A percentile compares a stretch with the other conserved stretches of the same genome.
phyloP scores from a whole-genome alignment of 2,888 invertebrate species.

The Oscheius sp. region DNA sequence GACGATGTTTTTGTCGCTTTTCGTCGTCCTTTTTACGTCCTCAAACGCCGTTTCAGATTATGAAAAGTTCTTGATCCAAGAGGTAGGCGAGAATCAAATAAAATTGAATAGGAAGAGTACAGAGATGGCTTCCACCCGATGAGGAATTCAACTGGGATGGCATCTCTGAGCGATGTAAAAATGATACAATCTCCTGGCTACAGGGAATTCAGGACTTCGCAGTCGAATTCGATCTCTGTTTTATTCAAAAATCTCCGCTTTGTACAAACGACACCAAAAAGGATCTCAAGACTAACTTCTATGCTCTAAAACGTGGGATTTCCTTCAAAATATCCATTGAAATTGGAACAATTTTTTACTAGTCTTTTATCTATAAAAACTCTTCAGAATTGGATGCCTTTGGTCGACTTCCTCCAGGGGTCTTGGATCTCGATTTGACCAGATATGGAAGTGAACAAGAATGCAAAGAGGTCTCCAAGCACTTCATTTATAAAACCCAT shows the following conservation, averaged over 20 bases:
- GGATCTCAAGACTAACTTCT: neutral
- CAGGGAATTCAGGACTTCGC: neutral
- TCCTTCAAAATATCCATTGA: no score
- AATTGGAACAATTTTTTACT: no score
- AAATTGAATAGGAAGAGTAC: no score
- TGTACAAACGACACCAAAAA: conserved; percentile 1
- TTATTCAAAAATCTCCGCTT: neutral
- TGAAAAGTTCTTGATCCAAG: no score
- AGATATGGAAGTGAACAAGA: neutral
- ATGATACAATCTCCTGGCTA: neutral
- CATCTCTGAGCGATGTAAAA: neutral
- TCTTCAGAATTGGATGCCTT: conserved; percentile 16
- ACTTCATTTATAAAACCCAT: conserved; percentile 7
- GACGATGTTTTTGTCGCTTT: no score
- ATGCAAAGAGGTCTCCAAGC: conserved; percentile 5
- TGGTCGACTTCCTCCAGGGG: conserved; percentile 2
- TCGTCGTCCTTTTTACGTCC: no score
- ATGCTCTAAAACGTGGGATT: conserved; percentile 2
- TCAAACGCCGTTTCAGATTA: no score
- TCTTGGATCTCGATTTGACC: neutral
- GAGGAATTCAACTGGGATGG: conserved; percentile 1
- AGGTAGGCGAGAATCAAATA: no score
- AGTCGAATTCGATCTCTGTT: neutral
- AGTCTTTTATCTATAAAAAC: no score
- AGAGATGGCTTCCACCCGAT: no score